Conservation (phyloP, 37 sponge, comb jelly and placozoan species). For the Cliona cf. orientalis region DNA sequence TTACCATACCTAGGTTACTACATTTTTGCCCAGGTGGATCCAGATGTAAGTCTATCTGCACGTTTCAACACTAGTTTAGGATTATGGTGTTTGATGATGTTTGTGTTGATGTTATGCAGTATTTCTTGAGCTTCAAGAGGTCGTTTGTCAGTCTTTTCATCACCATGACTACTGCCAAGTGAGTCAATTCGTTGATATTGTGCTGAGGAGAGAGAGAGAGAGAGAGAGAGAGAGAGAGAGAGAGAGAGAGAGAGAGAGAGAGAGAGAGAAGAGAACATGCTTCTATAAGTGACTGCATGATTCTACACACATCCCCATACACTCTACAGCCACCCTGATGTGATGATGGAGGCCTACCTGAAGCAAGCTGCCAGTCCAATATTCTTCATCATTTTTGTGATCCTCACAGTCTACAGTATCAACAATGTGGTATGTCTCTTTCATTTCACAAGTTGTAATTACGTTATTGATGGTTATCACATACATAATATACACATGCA, state of each 20-base stretch:
- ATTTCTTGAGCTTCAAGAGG: conserved; percentile 49
- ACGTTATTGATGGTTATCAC: not conserved
- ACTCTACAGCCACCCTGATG: conserved; percentile 73
- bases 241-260: conserved; percentile 6
- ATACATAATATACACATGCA: not conserved
- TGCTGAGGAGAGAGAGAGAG: not conserved
- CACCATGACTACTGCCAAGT: conserved; percentile 79
- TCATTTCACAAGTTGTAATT: not conserved
- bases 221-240: conserved; percentile 2
- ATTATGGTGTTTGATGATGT: too few species aligned
- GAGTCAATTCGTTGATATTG: conserved; percentile 3
- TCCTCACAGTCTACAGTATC: conserved; percentile 67
- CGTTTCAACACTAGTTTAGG: too few species aligned
- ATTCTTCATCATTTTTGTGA: conserved; percentile 73
- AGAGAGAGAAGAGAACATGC: not conserved
- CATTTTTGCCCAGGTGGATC: conserved; percentile 33
- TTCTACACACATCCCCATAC: too few species aligned
- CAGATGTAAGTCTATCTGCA: conserved; percentile 48
- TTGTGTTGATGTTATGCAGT: too few species aligned
- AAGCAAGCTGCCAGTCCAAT: conserved; percentile 25
- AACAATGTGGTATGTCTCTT: conserved; percentile 63
- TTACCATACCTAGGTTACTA: conserved; percentile 34
- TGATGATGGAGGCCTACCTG: conserved; percentile 79
- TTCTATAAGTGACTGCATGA: not conserved
- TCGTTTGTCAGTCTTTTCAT: conserved; percentile 82